These are phyloP conservation scores for Pygocentrus nattereri DNA, from an alignment of 2,797 vertebrate species.

Conservation along the genomic window DNA sequence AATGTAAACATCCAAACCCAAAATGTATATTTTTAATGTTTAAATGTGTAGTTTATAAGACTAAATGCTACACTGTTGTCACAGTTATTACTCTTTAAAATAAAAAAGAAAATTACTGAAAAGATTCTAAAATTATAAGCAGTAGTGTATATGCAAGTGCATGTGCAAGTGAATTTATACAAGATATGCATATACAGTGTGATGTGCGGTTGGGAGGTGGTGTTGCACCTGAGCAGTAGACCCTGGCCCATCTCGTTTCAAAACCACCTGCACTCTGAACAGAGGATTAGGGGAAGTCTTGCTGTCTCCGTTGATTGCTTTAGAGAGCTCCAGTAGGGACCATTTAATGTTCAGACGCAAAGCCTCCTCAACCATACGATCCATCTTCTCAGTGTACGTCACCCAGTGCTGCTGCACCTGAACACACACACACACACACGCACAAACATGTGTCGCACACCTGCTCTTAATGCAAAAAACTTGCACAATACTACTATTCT, in stretches of 20 bases:
- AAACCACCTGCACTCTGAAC: constrained; percentile 84
- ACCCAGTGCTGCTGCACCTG: constrained; percentile 88
- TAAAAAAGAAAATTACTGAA: too few species aligned
- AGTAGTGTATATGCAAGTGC: too few species aligned
- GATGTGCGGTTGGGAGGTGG: background rate
- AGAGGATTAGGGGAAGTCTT: constrained; percentile 83
- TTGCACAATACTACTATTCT: background rate
- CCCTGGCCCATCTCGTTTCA: constrained; percentile 71
- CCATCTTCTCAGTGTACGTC: constrained; percentile 79
- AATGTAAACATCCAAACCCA: too few species aligned
- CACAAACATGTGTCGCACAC: constrained; percentile 30
- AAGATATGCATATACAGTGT: background rate
- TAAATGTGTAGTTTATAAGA: too few species aligned
- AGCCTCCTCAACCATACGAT: constrained; percentile 84
- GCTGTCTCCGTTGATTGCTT: constrained; percentile 85
- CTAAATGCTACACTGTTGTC: too few species aligned
- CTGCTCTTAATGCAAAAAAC: constrained; percentile 5
- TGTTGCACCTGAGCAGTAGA: constrained; percentile 77
- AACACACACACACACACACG: constrained; percentile 35
- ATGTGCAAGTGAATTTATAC: background rate
- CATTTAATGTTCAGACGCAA: constrained; percentile 82
- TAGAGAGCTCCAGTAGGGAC: constrained; percentile 85
- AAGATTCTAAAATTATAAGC: too few species aligned
- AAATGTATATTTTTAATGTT: too few species aligned
- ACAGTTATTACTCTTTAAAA: too few species aligned